Evolutionary conservation across 1,140 invertebrate species (phyloP), one percentile per base, ranked within the genome.

Genomic region (Drosophila repletoides): DNA sequence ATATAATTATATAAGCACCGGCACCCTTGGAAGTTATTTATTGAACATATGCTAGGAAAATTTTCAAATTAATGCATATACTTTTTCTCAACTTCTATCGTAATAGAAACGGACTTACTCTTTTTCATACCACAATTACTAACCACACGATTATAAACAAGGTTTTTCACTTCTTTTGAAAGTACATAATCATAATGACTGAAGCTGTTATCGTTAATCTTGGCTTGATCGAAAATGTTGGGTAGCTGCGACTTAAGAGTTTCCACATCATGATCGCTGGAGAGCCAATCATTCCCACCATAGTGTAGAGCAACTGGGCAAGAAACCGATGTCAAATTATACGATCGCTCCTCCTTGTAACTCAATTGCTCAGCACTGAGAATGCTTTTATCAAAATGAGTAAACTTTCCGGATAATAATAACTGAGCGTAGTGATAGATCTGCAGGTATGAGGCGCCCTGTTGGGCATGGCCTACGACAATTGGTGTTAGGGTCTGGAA

Each of bases 361-460:
- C 19, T 22, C 7, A 71, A 2, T 1, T 7, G 34, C n/a, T n/a
- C n/a, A n/a, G n/a, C n/a, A 24, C 81, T 79, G 4, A 53, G 9
- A 0, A 36, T 1, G 0, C 76, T 76, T 5, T 53, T 46, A 14
- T 79, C 66, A n/a, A 61, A 75, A 3, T 7, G 12, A 1, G 34
- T 28, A 46, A 79, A 79, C 0, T 19, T 6, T n/a, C n/a, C 0
- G 1, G 9, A n/a, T 14, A 10, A 0, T n/a, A 48, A 6, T 14
- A 71, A 9, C 45, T 79, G 76, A 2, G 76, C 76, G 10, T 75
- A 79, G 24, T 79, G 75, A 14, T 66, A 56, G 17, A 79, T 14
- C 26, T 53, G 55, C 6, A 56, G 29, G 12, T 48, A 34, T 0
- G 75, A 79, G n/a, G 59, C 49, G 0, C 75, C 75, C 22, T 79